Conservation (phyloP, 2,113 vertebrate genomes). For the Clinocottus analis region DNA sequence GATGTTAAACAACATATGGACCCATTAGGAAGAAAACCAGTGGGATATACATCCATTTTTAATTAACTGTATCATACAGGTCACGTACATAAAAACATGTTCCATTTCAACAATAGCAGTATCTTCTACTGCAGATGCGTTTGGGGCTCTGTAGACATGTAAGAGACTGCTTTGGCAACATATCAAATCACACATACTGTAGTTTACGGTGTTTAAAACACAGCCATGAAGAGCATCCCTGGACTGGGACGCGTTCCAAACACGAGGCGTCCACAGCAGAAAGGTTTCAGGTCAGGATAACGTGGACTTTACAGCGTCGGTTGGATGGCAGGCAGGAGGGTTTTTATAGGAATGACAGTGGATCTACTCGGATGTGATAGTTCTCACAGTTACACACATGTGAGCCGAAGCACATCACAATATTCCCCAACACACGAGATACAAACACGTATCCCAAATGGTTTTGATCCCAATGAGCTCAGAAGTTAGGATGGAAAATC, state of each 20-base stretch:
- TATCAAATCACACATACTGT: slow-evolving; percentile 41
- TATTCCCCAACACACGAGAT: slow-evolving; percentile 30
- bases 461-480: neutral
- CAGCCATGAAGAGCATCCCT: slow-evolving; percentile 15
- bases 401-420: slow-evolving; percentile 23
- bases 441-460: slow-evolving; percentile 3
- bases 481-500: neutral
- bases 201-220: slow-evolving; percentile 60
- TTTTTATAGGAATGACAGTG: neutral
- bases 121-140: slow-evolving; percentile 30
- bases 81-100: slow-evolving; percentile 34
- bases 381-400: neutral
- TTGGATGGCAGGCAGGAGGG: no score
- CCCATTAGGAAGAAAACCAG: neutral
- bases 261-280: neutral
- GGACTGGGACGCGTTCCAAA: slow-evolving; percentile 29
- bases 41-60: slow-evolving; percentile 58
- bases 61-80: slow-evolving; percentile 60
- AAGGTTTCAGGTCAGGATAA: slow-evolving; percentile 18
- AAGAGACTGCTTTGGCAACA: slow-evolving; percentile 52
- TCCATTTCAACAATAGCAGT: slow-evolving; percentile 52
- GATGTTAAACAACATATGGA: neutral
- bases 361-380: slow-evolving; percentile 8
- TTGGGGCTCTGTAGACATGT: slow-evolving; percentile 43
- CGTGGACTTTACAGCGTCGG: neutral